phyloP scores from a whole-genome alignment of 2,797 vertebrate genomes.

The Ibycter americanus region DNA sequence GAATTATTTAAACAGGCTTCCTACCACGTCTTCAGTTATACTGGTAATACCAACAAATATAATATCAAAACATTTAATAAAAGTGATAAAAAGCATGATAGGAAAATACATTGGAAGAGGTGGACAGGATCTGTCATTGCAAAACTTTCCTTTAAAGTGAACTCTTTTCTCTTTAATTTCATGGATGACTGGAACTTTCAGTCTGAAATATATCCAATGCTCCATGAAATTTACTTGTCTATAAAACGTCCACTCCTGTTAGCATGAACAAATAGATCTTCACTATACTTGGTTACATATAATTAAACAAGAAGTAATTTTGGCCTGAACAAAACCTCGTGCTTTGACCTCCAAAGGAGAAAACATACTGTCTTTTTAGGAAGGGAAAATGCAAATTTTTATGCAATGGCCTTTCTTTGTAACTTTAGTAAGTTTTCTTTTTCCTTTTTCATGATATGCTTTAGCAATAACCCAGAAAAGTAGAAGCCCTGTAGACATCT shows the following conservation, averaged over 20 bases:
- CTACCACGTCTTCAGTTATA: not conserved
- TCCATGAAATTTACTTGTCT: slow-evolving; percentile 73
- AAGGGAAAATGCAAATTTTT: not conserved
- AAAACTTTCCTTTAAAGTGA: slow-evolving; percentile 27
- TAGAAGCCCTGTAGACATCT: not conserved
- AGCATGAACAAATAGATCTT: slow-evolving; percentile 59
- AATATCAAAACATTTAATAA: not conserved
- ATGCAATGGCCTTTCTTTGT: not conserved
- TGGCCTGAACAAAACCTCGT: slow-evolving; percentile 4
- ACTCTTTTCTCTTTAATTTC: slow-evolving; percentile 69
- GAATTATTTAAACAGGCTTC: not conserved
- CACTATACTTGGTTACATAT: slow-evolving; percentile 40
- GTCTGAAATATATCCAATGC: slow-evolving; percentile 54
- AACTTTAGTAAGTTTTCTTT: not conserved
- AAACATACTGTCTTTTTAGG: not conserved
- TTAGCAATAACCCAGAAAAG: not conserved
- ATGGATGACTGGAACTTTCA: slow-evolving; percentile 65
- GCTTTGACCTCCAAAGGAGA: not conserved
- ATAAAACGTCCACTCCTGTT: slow-evolving; percentile 64
- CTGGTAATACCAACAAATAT: not conserved
- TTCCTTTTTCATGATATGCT: not conserved
- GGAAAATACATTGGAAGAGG: not conserved
- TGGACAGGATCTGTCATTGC: slow-evolving; percentile 14
- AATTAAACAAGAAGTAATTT: slow-evolving; percentile 60
- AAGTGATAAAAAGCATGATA: not conserved